Conservation (phyloP, 2,797 vertebrate genomes). For the Sebastes oblongus region DNA sequence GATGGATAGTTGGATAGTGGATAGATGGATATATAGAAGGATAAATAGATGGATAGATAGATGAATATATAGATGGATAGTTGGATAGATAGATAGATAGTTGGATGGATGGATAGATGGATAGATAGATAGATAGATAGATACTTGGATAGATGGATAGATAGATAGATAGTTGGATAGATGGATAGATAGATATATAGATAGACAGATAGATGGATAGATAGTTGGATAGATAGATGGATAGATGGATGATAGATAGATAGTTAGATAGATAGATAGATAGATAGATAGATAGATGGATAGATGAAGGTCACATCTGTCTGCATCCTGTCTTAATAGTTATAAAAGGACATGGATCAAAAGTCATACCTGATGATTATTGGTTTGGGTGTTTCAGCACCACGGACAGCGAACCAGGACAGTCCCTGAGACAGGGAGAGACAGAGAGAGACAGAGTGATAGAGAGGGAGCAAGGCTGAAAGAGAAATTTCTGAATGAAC, state of each 20-base stretch:
- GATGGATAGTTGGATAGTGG: not conserved
- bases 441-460: not conserved
- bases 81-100: not conserved
- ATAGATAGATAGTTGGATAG: not conserved
- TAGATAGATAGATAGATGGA: not conserved
- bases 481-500: slow-evolving; percentile 54
- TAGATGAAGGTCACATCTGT: not conserved
- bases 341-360: not conserved
- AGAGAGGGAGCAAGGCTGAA: not conserved
- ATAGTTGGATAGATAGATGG: not conserved
- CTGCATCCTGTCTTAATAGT: not conserved
- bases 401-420: slow-evolving; percentile 54
- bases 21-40: not conserved
- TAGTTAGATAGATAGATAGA: not conserved
- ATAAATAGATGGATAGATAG: not conserved
- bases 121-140: not conserved
- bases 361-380: not conserved
- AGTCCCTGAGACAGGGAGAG: not conserved
- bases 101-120: not conserved
- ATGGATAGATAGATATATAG: not conserved
- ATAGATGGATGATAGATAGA: not conserved
- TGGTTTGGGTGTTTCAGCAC: slow-evolving; percentile 51
- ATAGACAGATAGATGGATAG: not conserved
- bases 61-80: not conserved
- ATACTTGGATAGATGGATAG: not conserved